Conservation (phyloP, 2,113 vertebrate species). For the Prietella phreatophila region DNA sequence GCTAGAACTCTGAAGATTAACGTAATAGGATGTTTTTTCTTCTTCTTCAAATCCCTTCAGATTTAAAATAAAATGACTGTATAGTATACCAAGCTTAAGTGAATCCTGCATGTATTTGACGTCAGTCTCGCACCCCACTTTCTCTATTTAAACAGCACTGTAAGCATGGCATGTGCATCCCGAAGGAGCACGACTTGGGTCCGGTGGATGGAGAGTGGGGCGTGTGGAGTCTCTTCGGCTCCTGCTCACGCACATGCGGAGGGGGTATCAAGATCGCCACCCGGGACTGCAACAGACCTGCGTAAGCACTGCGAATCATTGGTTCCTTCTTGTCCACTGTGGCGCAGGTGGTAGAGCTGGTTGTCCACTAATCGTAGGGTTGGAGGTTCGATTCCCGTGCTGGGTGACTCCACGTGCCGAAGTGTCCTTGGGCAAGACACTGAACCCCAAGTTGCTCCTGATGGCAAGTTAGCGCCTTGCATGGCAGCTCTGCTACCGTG, state of each 20-base stretch:
- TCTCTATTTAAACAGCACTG: slow-evolving; percentile 79
- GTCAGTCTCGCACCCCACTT: background rate
- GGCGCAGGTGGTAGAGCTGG: too few relatives aligned
- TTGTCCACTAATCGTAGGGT: too few relatives aligned
- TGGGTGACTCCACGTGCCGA: too few relatives aligned
- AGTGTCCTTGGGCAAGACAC: too few relatives aligned
- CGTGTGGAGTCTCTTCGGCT: slow-evolving; percentile 91
- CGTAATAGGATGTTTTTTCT: background rate
- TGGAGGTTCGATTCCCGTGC: too few relatives aligned
- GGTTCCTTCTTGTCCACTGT: background rate
- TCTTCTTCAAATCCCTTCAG: background rate
- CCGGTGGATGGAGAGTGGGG: slow-evolving; percentile 90
- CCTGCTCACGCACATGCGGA: slow-evolving; percentile 90
- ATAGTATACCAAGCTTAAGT: background rate
- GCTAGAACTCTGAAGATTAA: slow-evolving; percentile 30
- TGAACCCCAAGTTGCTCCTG: too few relatives aligned
- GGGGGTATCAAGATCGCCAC: slow-evolving; percentile 90
- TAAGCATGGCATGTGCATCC: slow-evolving; percentile 88
- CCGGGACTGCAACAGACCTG: slow-evolving; percentile 92
- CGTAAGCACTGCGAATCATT: slow-evolving; percentile 74
- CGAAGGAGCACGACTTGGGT: slow-evolving; percentile 80
- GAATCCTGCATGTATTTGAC: background rate
- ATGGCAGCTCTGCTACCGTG: too few relatives aligned
- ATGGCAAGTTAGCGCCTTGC: too few relatives aligned
- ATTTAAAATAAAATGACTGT: background rate